These are phyloP conservation scores for Ostrea denselamellosa DNA, from an alignment of 1,140 invertebrate species.

Conservation along the genomic window DNA sequence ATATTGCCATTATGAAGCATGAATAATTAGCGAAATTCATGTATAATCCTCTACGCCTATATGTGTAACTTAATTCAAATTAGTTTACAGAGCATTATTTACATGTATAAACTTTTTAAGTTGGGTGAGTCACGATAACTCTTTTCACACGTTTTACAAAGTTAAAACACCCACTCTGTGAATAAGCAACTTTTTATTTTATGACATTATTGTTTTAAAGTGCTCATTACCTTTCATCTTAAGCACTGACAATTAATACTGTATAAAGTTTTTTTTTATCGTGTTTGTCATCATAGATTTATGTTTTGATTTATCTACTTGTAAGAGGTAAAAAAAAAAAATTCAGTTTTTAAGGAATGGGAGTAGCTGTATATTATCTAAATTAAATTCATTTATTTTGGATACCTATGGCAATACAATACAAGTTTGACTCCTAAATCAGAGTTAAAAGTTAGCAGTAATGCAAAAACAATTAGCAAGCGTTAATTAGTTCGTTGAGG, in stretches of 20 bases:
- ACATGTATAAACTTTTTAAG: not conserved
- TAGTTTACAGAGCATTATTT: slow-evolving; percentile 8
- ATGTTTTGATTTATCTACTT: not conserved
- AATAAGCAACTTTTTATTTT: not conserved
- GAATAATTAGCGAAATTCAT: not conserved
- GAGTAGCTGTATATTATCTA: too few relatives aligned
- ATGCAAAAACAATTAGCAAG: too few relatives aligned
- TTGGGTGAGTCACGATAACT: not conserved
- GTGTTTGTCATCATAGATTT: not conserved
- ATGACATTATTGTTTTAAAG: slow-evolving; percentile 27
- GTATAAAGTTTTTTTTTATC: not conserved
- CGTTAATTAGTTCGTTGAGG: too few relatives aligned
- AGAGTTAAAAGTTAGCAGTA: too few relatives aligned
- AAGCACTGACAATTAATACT: not conserved
- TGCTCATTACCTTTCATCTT: not conserved
- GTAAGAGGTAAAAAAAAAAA: too few relatives aligned
- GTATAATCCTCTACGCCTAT: not conserved
- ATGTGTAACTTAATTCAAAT: slow-evolving; percentile 38
- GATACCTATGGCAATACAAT: too few relatives aligned
- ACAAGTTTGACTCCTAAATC: too few relatives aligned
- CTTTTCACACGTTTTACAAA: slow-evolving; percentile 30
- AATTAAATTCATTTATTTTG: too few relatives aligned
- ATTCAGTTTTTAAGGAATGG: too few relatives aligned
- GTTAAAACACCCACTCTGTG: slow-evolving; percentile 36
- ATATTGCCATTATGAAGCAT: not conserved